A percentile compares a stretch with the other conserved stretches of the same genome.
phyloP scores from a whole-genome alignment of 2,888 invertebrate species.

The Zeuzera pyrina region DNA sequence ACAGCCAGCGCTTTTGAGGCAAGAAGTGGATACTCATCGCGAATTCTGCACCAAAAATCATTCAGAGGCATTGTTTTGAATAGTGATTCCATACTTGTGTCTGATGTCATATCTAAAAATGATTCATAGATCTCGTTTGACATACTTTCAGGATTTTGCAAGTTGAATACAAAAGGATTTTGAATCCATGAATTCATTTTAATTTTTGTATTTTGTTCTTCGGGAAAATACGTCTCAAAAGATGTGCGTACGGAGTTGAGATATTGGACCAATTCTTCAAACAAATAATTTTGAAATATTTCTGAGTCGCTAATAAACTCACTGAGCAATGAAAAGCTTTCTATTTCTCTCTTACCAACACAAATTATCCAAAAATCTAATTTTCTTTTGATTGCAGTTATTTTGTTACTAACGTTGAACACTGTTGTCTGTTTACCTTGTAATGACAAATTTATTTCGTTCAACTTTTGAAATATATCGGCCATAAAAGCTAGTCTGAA shows the following conservation, averaged over 20 bases:
- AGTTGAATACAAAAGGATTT: neutral
- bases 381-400: conserved; percentile 22
- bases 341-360: conserved; percentile 19
- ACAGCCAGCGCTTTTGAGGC: conserved; percentile 16
- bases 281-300: no score
- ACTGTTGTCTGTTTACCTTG: conserved; percentile 24
- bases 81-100: conserved; percentile 23
- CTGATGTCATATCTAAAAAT: conserved; percentile 25
- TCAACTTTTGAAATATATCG: conserved; percentile 18
- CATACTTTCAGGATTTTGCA: conserved; percentile 18
- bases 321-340: conserved; percentile 22
- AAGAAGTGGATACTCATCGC: conserved; percentile 23
- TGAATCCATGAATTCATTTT: conserved; percentile 17
- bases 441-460: conserved; percentile 19
- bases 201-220: conserved; percentile 23
- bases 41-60: conserved; percentile 25
- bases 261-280: conserved; percentile 24
- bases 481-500: conserved; percentile 17
- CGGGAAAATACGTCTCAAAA: conserved; percentile 23
- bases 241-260: conserved; percentile 21
- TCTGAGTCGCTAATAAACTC: conserved; percentile 22
- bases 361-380: conserved; percentile 22
- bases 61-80: conserved; percentile 25
- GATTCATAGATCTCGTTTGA: conserved; percentile 22
- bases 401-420: conserved; percentile 21